Evolutionary conservation across 2,113 vertebrate species (phyloP), one percentile per base, ranked within the genome.

Genomic region (Thunnus maccoyii): DNA sequence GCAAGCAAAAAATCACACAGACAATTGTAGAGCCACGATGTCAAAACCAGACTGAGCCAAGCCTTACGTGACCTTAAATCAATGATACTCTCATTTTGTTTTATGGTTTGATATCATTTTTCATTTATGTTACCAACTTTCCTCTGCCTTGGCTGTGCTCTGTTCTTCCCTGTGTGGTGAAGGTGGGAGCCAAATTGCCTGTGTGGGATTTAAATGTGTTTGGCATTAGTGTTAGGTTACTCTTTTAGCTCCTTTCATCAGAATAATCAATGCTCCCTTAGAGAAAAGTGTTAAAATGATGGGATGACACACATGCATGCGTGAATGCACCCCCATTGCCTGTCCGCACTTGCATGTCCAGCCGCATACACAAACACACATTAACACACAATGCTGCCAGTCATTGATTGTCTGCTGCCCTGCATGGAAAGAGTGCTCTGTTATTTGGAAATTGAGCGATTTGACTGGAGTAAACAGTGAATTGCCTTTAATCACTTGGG

Each of bases 231-330:
- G 16, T 69, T 12, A 27, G 14, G 10, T 66, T 73, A 20, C 18
- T 57, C 15, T 69, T 15, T 7, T 9, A 44, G 36, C 64, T 72
- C 25, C 18, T 71, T 77, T 54, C 9, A 68, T 67, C 3, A 55
- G 48, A 44, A 13, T 55, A 36, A 79, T 30, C 6, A 72, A 68
- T n/a, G 22, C 14, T 48, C 16, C 70, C 50, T 73, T 0, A 50
- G 50, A 87, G 75, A 50, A 74, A 75, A 48, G 67, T 46, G 56
- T 27, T 50, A 58, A 78, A 75, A 72, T 57, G 20, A 81, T 71
- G 17, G 20, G 27, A 69, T n/a, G 54, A 72, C 56, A 67, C 52
- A 41, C 7, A 41, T 27, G 30, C 20, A 36, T 36, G 20, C 61
- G 56, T 5, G n/a, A 50, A 48, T 48, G 18, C 41, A 14, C 20